Evolutionary conservation across 2,113 vertebrate species (phyloP).

Genomic region (Dasypus novemcinctus): DNA sequence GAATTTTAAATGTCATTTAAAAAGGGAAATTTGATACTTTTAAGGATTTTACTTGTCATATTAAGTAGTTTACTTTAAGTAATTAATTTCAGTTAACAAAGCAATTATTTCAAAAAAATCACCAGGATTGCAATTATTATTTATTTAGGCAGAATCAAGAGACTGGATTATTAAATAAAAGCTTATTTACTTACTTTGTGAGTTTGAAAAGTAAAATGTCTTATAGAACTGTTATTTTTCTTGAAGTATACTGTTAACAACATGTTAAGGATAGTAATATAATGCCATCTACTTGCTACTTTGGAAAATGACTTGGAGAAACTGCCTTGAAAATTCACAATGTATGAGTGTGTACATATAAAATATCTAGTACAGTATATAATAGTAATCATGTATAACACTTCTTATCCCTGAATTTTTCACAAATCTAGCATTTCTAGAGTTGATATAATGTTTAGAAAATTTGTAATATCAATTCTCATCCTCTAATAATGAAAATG

Average conservation of each 20-base stretch:
- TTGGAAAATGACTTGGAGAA: constrained; percentile 72
- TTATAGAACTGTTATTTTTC: background rate
- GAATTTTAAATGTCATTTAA: constrained; percentile 19
- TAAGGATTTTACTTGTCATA: background rate
- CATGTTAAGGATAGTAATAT: constrained; percentile 80
- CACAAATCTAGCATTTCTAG: background rate
- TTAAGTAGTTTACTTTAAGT: background rate
- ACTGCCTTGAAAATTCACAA: background rate
- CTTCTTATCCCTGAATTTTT: background rate
- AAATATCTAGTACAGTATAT: background rate
- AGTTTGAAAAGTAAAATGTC: constrained; percentile 20
- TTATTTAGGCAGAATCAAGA: constrained; percentile 49
- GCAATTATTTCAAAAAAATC: constrained; percentile 40
- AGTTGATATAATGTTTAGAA: background rate
- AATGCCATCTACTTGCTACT: constrained; percentile 87
- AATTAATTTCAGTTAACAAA: constrained; percentile 37
- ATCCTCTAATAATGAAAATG: background rate
- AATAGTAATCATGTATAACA: background rate
- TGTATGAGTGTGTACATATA: background rate
- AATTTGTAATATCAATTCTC: background rate
- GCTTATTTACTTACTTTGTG: constrained; percentile 54
- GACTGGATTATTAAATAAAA: constrained; percentile 63
- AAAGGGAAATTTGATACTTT: background rate
- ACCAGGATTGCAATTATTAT: constrained; percentile 54
- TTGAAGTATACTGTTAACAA: constrained; percentile 34